phyloP scores from a whole-genome alignment of 2,888 invertebrate species.

The Desoria tigrina region DNA sequence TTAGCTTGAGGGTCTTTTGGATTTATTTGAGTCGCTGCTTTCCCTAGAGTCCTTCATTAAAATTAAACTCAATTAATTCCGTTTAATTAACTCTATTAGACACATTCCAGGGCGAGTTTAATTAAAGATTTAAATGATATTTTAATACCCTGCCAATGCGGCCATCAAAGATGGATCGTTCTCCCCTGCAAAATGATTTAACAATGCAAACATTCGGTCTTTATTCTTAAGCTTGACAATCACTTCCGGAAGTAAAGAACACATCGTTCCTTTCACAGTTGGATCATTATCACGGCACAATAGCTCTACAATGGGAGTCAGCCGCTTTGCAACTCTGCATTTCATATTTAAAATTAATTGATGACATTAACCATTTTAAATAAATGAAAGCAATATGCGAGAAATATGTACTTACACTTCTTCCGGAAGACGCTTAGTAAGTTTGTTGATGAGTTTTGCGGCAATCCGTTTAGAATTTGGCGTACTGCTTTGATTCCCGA shows the following conservation, averaged over 20 bases:
- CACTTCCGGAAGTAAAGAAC: constrained; percentile 35
- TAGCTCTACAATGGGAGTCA: constrained; percentile 34
- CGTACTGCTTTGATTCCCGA: constrained; percentile 8
- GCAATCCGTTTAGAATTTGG: constrained; percentile 16
- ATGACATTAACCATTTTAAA: no score
- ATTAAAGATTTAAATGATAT: no score
- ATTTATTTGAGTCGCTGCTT: constrained; percentile 27
- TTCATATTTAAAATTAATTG: no score
- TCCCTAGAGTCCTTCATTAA: constrained; percentile 27
- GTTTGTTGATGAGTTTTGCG: constrained; percentile 15
- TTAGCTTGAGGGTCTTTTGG: constrained; percentile 22
- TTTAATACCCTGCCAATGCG: constrained; percentile 1
- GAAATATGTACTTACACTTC: constrained; percentile 17
- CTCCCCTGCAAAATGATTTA: constrained; percentile 32
- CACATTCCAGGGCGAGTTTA: no score
- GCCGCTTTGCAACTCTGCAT: constrained; percentile 28
- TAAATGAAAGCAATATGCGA: no score
- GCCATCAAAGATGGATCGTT: constrained; percentile 5
- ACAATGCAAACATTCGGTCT: constrained; percentile 28
- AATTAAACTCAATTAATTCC: no score
- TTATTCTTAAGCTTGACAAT: constrained; percentile 35
- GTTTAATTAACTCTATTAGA: no score
- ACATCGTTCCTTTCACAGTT: constrained; percentile 30
- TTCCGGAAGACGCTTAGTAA: constrained; percentile 14
- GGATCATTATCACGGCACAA: constrained; percentile 30